A percentile compares a stretch with the other conserved stretches of the same genome.
These are phyloP conservation scores for Hemiscyllium ocellatum DNA, from an alignment of 2,113 vertebrate species.

Conservation along the genomic window DNA sequence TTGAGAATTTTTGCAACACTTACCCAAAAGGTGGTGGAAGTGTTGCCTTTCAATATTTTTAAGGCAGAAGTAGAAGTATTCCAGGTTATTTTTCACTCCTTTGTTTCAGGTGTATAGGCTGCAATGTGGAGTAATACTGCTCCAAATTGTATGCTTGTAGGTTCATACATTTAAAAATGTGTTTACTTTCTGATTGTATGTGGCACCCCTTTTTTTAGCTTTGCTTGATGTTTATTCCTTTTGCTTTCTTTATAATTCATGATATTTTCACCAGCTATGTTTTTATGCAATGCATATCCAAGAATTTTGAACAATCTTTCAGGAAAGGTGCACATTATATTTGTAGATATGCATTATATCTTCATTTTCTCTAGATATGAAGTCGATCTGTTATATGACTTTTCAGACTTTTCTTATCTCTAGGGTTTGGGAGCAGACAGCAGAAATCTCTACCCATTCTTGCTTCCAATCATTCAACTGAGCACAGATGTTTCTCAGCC, in stretches of 20 bases:
- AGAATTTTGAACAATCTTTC: background rate
- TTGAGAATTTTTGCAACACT: no score
- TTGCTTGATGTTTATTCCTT: background rate
- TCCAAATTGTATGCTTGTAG: no score
- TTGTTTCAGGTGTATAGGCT: no score
- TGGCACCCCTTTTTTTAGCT: background rate
- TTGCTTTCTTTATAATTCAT: background rate
- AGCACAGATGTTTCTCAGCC: conserved; percentile 94
- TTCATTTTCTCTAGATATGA: conserved; percentile 39
- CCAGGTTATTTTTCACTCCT: no score
- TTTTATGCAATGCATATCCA: no score
- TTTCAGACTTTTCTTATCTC: conserved; percentile 36
- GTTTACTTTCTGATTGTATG: background rate
- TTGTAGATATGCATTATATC: background rate
- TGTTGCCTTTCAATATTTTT: no score
- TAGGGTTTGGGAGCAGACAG: conserved; percentile 90
- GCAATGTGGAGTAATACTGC: no score
- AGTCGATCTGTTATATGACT: conserved; percentile 41
- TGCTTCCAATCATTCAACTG: conserved; percentile 93
- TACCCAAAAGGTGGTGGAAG: no score
- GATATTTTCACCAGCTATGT: background rate
- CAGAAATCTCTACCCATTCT: conserved; percentile 91
- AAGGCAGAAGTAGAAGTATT: no score
- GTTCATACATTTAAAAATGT: no score
- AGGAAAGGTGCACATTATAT: background rate